Base-by-base conservation (phyloP, 92 coral and sea anemone species). In the Palythoa grandis region DNA sequence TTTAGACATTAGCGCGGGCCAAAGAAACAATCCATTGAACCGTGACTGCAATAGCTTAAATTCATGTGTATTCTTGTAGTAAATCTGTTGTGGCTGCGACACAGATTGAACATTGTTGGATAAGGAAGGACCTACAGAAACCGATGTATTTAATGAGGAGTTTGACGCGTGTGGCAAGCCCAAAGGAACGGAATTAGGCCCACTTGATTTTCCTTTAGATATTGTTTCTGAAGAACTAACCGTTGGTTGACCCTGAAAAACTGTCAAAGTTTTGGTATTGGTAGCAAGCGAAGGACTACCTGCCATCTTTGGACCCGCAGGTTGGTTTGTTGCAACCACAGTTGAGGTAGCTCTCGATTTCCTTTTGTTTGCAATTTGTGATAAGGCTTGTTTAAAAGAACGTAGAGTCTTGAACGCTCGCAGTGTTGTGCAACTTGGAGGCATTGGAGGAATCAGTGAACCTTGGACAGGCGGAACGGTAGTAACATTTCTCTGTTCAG, bases 391-490 rank as follows among this genome's bases (percentile, higher is more conserved):
- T 52, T 89, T 90, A 38, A 88, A 86, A 7, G 74, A 75, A n/a
- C 84, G 78, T 74, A 96, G 87, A 24, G 87, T 84, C 68, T 91
- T 87, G 78, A 95, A 90, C 0, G 94, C 95, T 76, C 68, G 90
- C 52, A 96, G 75, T 22, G 99, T 96, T 35, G 97, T 92, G 47
- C 77, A 76, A 47, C 93, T 88, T 3, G 99, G 99, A 35, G 99
- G 99, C 58, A 96, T 95, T 24, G 97, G 97, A 4, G 99, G 99
- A 65, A 96, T 92, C 3, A 77, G 76, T 38, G 96, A 93, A n/a
- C 78, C 91, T 19, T 87, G 91, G 24, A 35, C 7, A 5, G 24
- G 15, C 25, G 23, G 9, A 38, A 38, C 58, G 53, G 22, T 53
- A 20, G 25, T 17, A 52, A 2, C 65, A 20, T 37, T 40, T 38